Conservation (phyloP, 1,140 invertebrate species). For the silkworm (Bombyx mori) region ASM3026992v2 NC_085112.1:5368501-5369000, state of each 20-base stretch:
- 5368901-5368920: slow-evolving; percentile 68
- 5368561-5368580: no score
- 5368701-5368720: slow-evolving; percentile 63
- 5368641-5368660: slow-evolving; percentile 67
- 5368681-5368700: slow-evolving; percentile 64
- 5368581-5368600: not conserved
- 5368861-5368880: slow-evolving; percentile 18
- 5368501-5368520: not conserved
- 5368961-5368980: slow-evolving; percentile 60
- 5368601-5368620: slow-evolving; percentile 52
- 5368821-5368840: slow-evolving; percentile 12
- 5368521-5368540: not conserved
- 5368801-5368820: slow-evolving; percentile 7
- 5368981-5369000: no score
- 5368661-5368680: slow-evolving; percentile 63
- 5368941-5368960: slow-evolving; percentile 28
- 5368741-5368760: slow-evolving; percentile 51
- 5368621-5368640: slow-evolving; percentile 52
- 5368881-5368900: slow-evolving; percentile 66
- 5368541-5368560: not conserved
- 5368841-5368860: slow-evolving; percentile 3
- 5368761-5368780: slow-evolving; percentile 32
- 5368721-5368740: slow-evolving; percentile 66
- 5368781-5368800: slow-evolving; percentile 8
- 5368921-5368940: slow-evolving; percentile 59